Percentiles rank a stretch among this genome's conserved stretches.
phyloP scores from a whole-genome alignment of 2,113 vertebrate species.

The Zosterops hypoxanthus region DNA sequence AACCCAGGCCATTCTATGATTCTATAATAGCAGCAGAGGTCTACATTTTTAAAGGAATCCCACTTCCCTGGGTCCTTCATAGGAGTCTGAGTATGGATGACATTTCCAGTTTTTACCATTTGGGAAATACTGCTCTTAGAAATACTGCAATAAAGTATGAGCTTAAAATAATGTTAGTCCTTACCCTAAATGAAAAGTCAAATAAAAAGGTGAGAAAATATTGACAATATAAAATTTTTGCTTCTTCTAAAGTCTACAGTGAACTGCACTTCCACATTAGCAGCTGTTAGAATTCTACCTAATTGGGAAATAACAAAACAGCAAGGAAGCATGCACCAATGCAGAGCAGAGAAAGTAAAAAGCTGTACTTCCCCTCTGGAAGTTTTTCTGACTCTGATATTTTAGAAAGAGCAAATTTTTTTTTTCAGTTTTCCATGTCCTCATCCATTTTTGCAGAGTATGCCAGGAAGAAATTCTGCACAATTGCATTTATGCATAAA shows the following conservation, averaged over 20 bases:
- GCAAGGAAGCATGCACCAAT: no score
- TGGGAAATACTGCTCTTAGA: background rate
- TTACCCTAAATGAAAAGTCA: background rate
- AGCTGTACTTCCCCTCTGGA: background rate
- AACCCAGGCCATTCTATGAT: background rate
- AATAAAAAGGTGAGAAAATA: background rate
- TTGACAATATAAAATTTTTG: background rate
- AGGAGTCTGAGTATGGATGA: background rate
- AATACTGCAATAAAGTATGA: background rate
- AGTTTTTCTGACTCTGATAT: background rate
- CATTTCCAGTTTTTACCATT: background rate
- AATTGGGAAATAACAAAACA: background rate
- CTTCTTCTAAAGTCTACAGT: background rate
- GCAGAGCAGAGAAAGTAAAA: background rate
- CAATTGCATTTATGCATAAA: constrained; percentile 11
- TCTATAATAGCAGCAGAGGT: background rate
- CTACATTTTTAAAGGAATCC: background rate
- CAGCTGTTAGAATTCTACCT: background rate
- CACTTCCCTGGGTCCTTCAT: background rate
- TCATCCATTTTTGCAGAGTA: background rate
- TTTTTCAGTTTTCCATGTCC: background rate
- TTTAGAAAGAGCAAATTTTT: background rate
- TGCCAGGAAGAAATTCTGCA: background rate
- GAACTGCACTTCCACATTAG: background rate
- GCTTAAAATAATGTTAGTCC: background rate